Conservation (phyloP, 2,113 vertebrate genomes). For the Nyctibius bracteatus region DNA sequence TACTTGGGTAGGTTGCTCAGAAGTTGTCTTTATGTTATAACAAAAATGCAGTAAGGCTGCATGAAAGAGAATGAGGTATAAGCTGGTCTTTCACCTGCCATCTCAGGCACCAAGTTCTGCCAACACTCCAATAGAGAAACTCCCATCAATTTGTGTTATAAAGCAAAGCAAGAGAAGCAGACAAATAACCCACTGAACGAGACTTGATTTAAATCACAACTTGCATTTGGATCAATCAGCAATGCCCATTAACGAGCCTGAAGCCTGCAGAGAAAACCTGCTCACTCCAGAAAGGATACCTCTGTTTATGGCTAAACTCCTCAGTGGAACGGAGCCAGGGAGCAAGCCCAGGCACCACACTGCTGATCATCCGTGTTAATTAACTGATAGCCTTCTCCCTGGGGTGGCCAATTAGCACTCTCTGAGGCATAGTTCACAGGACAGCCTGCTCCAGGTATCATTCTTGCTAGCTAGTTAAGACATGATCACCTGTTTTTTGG, state of each 20-base stretch:
- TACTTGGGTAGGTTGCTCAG: neutral
- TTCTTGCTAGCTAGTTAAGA: neutral
- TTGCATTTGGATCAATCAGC: neutral
- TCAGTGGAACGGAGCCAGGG: neutral
- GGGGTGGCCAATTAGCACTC: neutral
- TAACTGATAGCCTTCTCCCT: neutral
- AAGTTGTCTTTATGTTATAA: neutral
- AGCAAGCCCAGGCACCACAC: neutral
- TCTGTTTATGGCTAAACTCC: neutral
- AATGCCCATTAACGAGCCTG: neutral
- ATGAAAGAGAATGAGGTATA: neutral
- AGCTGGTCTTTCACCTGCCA: neutral
- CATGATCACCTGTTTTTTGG: neutral
- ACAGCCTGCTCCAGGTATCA: neutral
- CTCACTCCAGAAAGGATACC: neutral
- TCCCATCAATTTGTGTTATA: neutral
- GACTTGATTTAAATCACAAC: neutral
- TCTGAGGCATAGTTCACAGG: neutral
- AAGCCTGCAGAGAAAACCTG: conserved; percentile 12
- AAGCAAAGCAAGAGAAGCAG: neutral
- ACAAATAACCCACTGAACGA: neutral
- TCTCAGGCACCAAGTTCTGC: neutral
- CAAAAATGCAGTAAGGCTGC: neutral
- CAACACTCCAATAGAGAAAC: neutral
- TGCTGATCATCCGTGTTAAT: neutral